Percentiles rank a stretch among this genome's conserved stretches.
phyloP scores from a whole-genome alignment of 1,140 invertebrate genomes.

The Drosophila pseudoananassae region DNA sequence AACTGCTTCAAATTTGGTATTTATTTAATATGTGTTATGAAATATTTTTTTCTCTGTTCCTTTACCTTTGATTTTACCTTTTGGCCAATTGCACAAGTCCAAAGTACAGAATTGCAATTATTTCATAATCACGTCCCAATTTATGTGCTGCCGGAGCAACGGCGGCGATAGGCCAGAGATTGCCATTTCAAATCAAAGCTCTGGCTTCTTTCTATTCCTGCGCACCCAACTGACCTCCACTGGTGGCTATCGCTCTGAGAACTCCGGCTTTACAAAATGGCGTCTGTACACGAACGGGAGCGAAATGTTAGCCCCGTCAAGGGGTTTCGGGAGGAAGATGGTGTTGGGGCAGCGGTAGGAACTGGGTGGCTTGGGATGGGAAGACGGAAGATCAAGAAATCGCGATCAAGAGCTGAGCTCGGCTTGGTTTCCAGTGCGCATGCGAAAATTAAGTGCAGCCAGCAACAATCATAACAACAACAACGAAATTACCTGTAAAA shows the following conservation, averaged over 20 bases:
- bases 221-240: conserved; percentile 53
- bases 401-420: conserved; percentile 69
- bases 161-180: conserved; percentile 40
- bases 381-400: conserved; percentile 71
- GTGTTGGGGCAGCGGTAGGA: background rate
- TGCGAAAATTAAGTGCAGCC: conserved; percentile 82
- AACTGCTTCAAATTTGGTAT: background rate
- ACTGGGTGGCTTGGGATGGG: conserved; percentile 39
- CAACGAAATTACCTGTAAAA: conserved; percentile 77
- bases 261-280: conserved; percentile 65
- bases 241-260: conserved; percentile 64
- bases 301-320: conserved; percentile 14
- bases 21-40: background rate
- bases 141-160: conserved; percentile 55
- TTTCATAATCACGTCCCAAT: conserved; percentile 81
- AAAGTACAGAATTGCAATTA: conserved; percentile 74
- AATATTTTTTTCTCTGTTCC: conserved; percentile 5
- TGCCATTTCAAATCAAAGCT: conserved; percentile 72
- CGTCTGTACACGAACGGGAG: conserved; percentile 51
- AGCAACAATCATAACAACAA: conserved; percentile 75
- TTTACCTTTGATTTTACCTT: conserved; percentile 15
- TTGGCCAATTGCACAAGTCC: conserved; percentile 59
- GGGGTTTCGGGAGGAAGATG: background rate
- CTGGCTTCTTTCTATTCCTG: conserved; percentile 74
- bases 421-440: conserved; percentile 55